Evolutionary conservation across 2,113 vertebrate genomes (phyloP).

Genomic region (Vidua chalybeata): DNA sequence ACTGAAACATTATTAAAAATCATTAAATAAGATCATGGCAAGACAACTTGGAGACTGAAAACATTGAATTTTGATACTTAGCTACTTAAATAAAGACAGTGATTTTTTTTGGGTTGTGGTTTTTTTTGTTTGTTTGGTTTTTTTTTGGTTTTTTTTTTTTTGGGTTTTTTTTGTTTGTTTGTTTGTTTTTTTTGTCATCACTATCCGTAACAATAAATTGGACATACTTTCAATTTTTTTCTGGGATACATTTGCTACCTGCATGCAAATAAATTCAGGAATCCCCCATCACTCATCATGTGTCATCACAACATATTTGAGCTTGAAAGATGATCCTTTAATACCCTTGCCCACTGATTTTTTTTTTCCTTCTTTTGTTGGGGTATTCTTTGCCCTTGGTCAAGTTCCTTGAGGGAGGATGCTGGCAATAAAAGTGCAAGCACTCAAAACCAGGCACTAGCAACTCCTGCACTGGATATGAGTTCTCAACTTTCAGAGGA

Average conservation of each 20-base stretch:
- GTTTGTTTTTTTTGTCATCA: neutral
- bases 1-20: neutral
- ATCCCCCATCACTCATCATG: neutral
- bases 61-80: neutral
- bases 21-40: neutral
- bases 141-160: neutral
- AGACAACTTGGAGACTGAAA: neutral
- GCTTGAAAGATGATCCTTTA: neutral
- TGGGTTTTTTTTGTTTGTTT: neutral
- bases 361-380: neutral
- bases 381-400: neutral
- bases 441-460: neutral
- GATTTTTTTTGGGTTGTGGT: fast-evolving
- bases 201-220: neutral
- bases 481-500: neutral
- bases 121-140: neutral
- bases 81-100: neutral
- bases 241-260: neutral
- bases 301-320: neutral
- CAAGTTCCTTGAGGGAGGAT: neutral
- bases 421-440: neutral
- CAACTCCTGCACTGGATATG: neutral
- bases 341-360: neutral
- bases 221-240: neutral
- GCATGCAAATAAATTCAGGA: neutral